These are phyloP conservation scores for Sylvietta virens DNA, from an alignment of 2,113 vertebrate genomes.

Conservation along the genomic window DNA sequence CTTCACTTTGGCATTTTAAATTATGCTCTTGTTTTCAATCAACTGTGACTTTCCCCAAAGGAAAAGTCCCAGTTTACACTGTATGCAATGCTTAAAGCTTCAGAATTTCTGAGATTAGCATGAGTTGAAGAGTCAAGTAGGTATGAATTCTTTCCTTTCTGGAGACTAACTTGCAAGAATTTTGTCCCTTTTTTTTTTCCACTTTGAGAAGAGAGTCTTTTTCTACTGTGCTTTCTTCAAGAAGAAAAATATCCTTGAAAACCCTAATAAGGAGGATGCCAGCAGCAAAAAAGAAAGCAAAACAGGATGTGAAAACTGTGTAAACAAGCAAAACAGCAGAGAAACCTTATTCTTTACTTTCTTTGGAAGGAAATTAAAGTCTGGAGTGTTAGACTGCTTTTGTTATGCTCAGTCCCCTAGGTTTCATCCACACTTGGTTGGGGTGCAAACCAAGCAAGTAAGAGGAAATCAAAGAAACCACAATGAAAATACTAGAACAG, in stretches of 20 bases:
- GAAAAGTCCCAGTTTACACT: neutral
- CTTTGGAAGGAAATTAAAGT: neutral
- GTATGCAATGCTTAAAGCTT: neutral
- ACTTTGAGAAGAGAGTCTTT: neutral
- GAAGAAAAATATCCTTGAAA: neutral
- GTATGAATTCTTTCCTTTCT: neutral
- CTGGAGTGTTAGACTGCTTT: neutral
- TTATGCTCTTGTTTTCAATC: neutral
- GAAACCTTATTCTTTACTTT: neutral
- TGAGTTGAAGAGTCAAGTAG: neutral
- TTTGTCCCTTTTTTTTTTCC: neutral
- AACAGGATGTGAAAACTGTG: neutral
- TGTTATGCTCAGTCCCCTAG: neutral
- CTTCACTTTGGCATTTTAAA: neutral
- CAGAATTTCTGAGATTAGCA: neutral
- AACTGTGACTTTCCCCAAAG: constrained; percentile 7
- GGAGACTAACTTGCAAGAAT: neutral
- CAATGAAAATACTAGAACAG: neutral
- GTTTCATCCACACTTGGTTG: neutral
- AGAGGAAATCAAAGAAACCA: neutral
- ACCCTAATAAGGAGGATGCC: neutral
- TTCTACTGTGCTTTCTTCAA: neutral
- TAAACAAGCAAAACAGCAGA: neutral
- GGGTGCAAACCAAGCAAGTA: neutral
- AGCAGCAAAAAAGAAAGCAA: neutral